Evolutionary conservation across 2,888 invertebrate genomes (phyloP).

Genomic region (Agrotis puta): DNA sequence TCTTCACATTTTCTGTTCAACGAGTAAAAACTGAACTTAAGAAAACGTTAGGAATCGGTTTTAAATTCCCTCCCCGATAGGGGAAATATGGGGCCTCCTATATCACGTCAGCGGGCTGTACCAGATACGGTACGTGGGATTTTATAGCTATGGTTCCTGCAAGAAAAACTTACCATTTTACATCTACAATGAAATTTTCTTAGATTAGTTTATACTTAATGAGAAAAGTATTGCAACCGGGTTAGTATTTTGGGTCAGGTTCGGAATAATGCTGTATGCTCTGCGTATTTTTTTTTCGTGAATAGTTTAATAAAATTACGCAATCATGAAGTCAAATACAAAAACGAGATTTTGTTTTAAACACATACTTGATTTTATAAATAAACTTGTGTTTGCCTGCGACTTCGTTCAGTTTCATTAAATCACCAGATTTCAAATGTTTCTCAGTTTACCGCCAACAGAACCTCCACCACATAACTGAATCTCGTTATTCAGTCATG

Average conservation of each 20-base stretch:
- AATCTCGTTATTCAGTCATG: background rate
- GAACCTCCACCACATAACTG: background rate
- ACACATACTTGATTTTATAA: too few species aligned
- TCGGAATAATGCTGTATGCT: too few species aligned
- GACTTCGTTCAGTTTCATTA: too few species aligned
- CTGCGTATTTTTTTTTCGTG: too few species aligned
- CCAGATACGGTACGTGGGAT: slow-evolving; percentile 52
- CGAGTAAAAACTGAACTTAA: slow-evolving; percentile 30
- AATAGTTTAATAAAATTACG: too few species aligned
- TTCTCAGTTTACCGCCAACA: background rate
- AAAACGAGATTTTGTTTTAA: too few species aligned
- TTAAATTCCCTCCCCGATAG: slow-evolving; percentile 60
- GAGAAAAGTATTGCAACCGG: too few species aligned
- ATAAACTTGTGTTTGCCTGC: too few species aligned
- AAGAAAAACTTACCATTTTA: slow-evolving; percentile 48
- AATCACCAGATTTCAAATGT: too few species aligned
- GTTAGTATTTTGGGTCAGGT: too few species aligned
- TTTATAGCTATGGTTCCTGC: slow-evolving; percentile 53
- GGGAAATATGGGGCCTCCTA: slow-evolving; percentile 48
- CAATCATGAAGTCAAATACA: too few species aligned
- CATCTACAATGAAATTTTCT: slow-evolving; percentile 11
- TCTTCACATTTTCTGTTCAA: slow-evolving; percentile 10
- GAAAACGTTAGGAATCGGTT: slow-evolving; percentile 46
- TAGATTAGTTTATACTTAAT: too few species aligned
- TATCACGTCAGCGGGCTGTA: slow-evolving; percentile 58